Base-by-base conservation (phyloP, 2,113 vertebrate genomes). In the Silurus meridionalis region DNA sequence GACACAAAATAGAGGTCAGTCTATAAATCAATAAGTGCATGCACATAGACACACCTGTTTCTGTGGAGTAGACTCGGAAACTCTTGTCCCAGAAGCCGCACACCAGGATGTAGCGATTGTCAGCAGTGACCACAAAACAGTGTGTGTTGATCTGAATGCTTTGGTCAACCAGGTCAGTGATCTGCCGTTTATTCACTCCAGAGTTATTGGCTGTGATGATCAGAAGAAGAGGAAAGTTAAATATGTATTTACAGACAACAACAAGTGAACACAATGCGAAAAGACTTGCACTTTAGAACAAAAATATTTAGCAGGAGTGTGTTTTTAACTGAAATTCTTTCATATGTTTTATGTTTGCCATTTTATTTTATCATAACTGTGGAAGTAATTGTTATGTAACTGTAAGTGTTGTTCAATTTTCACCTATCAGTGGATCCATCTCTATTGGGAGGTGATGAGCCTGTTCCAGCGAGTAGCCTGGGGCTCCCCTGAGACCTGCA, bases 61-160 rank as follows among this genome's bases (percentile, higher is more conserved):
- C 98, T 28, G 98, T 98, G 13, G 98, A 99, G 93, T 99, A 99
- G 85, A 99, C 98, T 75, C 98, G 93, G 93, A 99, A 99, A 90
- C 98, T 99, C 93, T 99, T 99, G 95, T 99, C 98, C 98, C 98
- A 99, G 95, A 99, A 99, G 23, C 98, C 98, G 88, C 97, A 99
- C 83, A 97, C 97, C 82, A 99, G 96, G 88, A 99, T 98, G 91
- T 99, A 99, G 90, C 98, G 98, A 92, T 99, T 99, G 94, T 99
- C 98, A 46, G 98, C 98, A 5, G 98, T 99, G 89, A 99, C 98
- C 94, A 99, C 98, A 28, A 99, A 99, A 90, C 98, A 99, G 87
- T 99, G 98, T 0, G 98, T 98, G 88, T 99, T 99, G 95, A 99
- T 99, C 87, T 99, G 98, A 91, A 99, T 99, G 93, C 98, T 99